Evolutionary conservation across 1,140 invertebrate genomes (phyloP), one percentile per base, ranked within the genome.

Genomic region (Adelges cooleyi): DNA sequence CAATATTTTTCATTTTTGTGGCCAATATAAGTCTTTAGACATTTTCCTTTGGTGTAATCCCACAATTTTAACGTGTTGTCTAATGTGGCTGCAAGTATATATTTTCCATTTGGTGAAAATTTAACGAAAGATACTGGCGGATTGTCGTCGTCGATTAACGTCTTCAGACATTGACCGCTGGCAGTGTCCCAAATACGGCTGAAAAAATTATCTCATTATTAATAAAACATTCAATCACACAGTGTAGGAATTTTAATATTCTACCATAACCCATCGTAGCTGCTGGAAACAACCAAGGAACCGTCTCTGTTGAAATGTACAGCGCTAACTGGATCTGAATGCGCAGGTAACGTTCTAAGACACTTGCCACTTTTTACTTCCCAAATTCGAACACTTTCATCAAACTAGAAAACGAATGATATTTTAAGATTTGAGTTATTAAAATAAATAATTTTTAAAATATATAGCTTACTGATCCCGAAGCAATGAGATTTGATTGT

Each of bases 91-190:
- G 96, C 93, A 59, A 99, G 77, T 67, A 99, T 98, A 72, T 99
- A 99, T 79, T 99, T 99, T 69, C 96, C 96, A 77, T 99, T 99
- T 0, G 97, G 97, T 44, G 96, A 99, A 78, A 99, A 99, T 76
- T 99, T 99, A 0, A 98, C 96, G 82, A 98, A 99, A 6, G 96
- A 98, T 17, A 99, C 96, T n/a, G n/a, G n/a, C n/a, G n/a, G n/a
- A 79, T 99, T 99, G 72, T 98, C 95, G 75, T 97, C 92, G 79
- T 90, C 89, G 67, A 90, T 87, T 15, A 97, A 77, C 2, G 96
- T 99, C 80, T 99, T 99, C 69, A 99, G 80, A 79, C 96, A 99
- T 75, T 99, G 96, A 2, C 96, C 97, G 29, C 93, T 97, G 23
- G 93, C 91, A 67, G 95, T 98, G 74, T 99, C 96, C 97, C 97